Evolutionary conservation across 53 echinoderm and acorn worm genomes (phyloP).

Genomic region (Apostichopus leukothele): DNA sequence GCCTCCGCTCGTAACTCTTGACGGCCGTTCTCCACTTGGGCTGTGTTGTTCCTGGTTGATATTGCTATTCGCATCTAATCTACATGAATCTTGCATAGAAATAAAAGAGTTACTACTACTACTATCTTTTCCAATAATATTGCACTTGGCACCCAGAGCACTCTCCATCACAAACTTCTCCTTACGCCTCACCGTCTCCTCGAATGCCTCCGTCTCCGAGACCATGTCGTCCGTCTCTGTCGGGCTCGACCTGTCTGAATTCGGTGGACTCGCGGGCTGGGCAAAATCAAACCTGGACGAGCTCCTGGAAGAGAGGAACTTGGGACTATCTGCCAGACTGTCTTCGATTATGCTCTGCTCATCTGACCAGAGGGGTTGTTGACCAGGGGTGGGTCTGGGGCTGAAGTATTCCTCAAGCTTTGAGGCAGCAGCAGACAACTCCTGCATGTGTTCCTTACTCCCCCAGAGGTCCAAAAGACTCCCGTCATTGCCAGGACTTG

Average conservation of each 20-base stretch:
- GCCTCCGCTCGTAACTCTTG: background rate
- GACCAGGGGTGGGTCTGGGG: slow-evolving; percentile 48
- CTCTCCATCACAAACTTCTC: slow-evolving; percentile 48
- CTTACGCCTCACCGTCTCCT: slow-evolving; percentile 67
- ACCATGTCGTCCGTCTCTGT: slow-evolving; percentile 97
- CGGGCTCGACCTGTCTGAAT: slow-evolving; percentile 68
- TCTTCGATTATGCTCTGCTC: slow-evolving; percentile 93
- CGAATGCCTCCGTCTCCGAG: slow-evolving; percentile 84
- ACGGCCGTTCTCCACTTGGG: background rate
- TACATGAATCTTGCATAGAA: slow-evolving; percentile 52
- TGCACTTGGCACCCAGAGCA: slow-evolving; percentile 37
- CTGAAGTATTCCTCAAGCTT: slow-evolving; percentile 63
- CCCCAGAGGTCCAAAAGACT: slow-evolving; percentile 92
- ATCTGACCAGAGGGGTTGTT: slow-evolving; percentile 54
- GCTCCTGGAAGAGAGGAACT: slow-evolving; percentile 88
- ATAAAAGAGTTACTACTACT: slow-evolving; percentile 45
- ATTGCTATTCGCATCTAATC: slow-evolving; percentile 51
- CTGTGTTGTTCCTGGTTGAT: slow-evolving; percentile 4
- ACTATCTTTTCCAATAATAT: slow-evolving; percentile 40
- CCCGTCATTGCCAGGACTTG: slow-evolving; percentile 85
- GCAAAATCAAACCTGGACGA: slow-evolving; percentile 99
- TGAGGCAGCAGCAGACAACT: slow-evolving; percentile 55
- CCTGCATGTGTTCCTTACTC: slow-evolving; percentile 58
- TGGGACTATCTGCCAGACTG: slow-evolving; percentile 90
- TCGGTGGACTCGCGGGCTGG: slow-evolving; percentile 69